Evolutionary conservation across 2,113 vertebrate genomes (phyloP).

Genomic region (Myrmecobius fasciatus): DNA sequence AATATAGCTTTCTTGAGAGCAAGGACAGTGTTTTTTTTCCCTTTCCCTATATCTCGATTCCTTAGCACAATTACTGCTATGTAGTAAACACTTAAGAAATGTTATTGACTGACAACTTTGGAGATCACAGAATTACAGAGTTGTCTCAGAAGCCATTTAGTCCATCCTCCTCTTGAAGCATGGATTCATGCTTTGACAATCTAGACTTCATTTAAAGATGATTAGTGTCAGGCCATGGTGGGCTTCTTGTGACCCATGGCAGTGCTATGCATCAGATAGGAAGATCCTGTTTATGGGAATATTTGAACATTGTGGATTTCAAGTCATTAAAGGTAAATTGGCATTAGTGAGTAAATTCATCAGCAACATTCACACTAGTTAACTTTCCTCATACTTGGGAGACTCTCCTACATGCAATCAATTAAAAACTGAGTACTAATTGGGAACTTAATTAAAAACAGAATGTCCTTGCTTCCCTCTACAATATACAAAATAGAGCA

Average conservation of each 20-base stretch:
- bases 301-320: conserved; percentile 21
- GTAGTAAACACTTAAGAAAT: not conserved
- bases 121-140: not conserved
- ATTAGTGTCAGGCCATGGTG: conserved; percentile 29
- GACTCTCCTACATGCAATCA: conserved; percentile 32
- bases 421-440: conserved; percentile 34
- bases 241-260: conserved; percentile 38
- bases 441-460: conserved; percentile 65
- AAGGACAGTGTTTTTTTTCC: not conserved
- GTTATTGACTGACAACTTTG: not conserved
- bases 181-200: not conserved
- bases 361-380: conserved; percentile 46
- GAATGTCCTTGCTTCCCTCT: not conserved
- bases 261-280: conserved; percentile 32
- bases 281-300: conserved; percentile 27
- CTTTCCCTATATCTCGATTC: not conserved
- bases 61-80: not conserved
- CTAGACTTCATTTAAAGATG: conserved; percentile 8
- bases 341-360: conserved; percentile 49
- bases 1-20: not conserved
- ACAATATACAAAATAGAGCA: not conserved
- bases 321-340: conserved; percentile 60
- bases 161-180: not conserved
- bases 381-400: conserved; percentile 45
- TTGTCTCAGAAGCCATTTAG: not conserved